Percentiles rank a stretch among this genome's conserved stretches.
These are phyloP conservation scores for Osedax frankpressi DNA, from an alignment of 2,888 invertebrate species.

Conservation along the genomic window DNA sequence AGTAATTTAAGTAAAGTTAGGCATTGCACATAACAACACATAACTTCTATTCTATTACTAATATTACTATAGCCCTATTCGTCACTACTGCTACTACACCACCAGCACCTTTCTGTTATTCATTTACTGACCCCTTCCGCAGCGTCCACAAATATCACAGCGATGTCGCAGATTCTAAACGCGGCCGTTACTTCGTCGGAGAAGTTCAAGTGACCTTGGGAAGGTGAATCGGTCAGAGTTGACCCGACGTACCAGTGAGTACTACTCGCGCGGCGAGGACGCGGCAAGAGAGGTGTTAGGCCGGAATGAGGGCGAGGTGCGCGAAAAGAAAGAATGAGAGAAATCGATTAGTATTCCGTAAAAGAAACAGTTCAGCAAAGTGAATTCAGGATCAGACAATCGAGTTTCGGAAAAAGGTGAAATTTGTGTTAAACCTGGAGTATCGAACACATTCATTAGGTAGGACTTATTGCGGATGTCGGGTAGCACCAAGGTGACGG, in stretches of 20 bases:
- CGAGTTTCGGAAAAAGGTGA: too few species aligned
- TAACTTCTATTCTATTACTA: too few species aligned
- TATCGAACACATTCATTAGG: constrained; percentile 89
- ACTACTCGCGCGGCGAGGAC: neutral
- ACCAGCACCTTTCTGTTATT: too few species aligned
- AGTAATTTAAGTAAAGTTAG: neutral
- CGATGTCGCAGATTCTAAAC: constrained; percentile 73
- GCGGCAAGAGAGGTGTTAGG: neutral
- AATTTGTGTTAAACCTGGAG: constrained; percentile 55
- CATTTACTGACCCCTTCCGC: constrained; percentile 77
- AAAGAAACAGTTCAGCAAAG: neutral
- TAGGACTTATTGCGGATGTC: constrained; percentile 92
- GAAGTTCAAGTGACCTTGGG: constrained; percentile 84
- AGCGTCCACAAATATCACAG: constrained; percentile 88
- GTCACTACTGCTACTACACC: too few species aligned
- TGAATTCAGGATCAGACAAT: too few species aligned
- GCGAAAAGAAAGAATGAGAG: neutral
- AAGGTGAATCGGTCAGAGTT: too few species aligned
- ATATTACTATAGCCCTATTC: too few species aligned
- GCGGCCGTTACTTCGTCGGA: constrained; percentile 97
- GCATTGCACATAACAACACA: neutral
- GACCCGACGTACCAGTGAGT: too few species aligned
- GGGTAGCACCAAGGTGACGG: constrained; percentile 80
- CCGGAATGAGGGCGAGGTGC: neutral
- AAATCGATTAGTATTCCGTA: neutral